These are phyloP conservation scores for Mesitornis unicolor DNA, from an alignment of 2,113 vertebrate species.

Conservation along the genomic window DNA sequence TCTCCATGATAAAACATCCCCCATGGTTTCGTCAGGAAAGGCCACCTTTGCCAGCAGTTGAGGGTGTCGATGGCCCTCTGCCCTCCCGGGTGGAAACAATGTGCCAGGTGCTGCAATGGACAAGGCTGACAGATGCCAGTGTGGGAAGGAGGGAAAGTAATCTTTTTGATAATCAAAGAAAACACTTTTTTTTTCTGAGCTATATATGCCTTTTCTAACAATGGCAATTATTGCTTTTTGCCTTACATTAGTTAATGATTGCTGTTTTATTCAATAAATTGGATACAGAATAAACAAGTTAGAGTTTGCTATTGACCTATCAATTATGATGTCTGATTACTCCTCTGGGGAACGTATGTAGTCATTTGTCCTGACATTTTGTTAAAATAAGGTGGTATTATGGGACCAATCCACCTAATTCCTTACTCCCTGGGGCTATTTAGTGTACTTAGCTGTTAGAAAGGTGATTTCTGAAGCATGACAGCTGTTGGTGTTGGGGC, in stretches of 20 bases:
- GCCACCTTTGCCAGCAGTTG: not conserved
- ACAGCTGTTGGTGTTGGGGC: conserved; percentile 72
- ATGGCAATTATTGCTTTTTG: not conserved
- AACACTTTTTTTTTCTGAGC: not conserved
- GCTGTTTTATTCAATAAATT: conserved; percentile 61
- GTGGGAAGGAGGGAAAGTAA: not conserved
- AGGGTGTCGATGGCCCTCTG: not conserved
- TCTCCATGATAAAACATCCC: not conserved
- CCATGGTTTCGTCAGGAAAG: not conserved
- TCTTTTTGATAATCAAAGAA: not conserved
- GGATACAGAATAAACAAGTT: conserved; percentile 42
- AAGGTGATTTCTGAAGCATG: conserved; percentile 74
- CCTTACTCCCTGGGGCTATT: conserved; percentile 54
- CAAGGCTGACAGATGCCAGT: not conserved
- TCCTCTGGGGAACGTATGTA: conserved; percentile 52
- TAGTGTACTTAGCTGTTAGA: conserved; percentile 55
- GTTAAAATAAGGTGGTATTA: conserved; percentile 48
- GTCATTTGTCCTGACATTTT: conserved; percentile 55
- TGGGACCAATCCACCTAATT: conserved; percentile 65
- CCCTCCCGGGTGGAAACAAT: not conserved
- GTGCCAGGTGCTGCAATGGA: not conserved
- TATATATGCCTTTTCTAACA: not conserved
- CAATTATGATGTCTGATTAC: conserved; percentile 30
- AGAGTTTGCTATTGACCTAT: conserved; percentile 45
- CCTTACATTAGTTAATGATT: conserved; percentile 22